Conservation (phyloP, 2,888 invertebrate species). For the Xanthia togata region DNA sequence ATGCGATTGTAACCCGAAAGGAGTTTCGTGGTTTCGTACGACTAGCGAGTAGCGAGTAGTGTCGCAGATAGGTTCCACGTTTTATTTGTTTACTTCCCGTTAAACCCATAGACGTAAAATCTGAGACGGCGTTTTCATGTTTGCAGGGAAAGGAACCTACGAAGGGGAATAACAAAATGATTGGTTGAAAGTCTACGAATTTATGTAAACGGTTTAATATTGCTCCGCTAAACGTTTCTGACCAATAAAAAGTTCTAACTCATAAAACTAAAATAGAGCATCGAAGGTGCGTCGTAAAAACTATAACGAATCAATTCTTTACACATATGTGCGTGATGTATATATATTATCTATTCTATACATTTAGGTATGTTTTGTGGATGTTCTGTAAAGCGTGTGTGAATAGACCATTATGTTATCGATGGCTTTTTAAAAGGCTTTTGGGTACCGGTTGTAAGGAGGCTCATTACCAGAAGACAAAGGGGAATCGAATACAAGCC, state of each 20-base stretch:
- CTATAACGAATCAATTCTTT: slow-evolving; percentile 64
- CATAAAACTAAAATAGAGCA: slow-evolving; percentile 63
- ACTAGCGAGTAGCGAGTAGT: slow-evolving; percentile 63
- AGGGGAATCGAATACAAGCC: slow-evolving; percentile 22
- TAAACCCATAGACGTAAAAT: slow-evolving; percentile 66
- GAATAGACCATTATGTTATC: slow-evolving; percentile 39
- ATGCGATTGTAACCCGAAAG: slow-evolving; percentile 82
- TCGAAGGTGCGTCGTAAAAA: slow-evolving; percentile 64
- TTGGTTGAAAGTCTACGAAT: slow-evolving; percentile 59
- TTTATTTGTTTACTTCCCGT: slow-evolving; percentile 68
- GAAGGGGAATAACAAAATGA: slow-evolving; percentile 56
- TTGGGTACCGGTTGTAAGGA: slow-evolving; percentile 50
- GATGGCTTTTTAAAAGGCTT: slow-evolving; percentile 62
- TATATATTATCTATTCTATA: background rate
- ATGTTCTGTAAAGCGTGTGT: slow-evolving; percentile 29
- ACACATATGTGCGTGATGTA: slow-evolving; percentile 26
- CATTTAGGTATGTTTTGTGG: slow-evolving; percentile 12
- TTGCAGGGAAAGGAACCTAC: slow-evolving; percentile 45
- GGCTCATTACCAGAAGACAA: slow-evolving; percentile 53
- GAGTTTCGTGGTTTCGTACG: slow-evolving; percentile 79
- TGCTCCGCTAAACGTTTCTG: slow-evolving; percentile 57
- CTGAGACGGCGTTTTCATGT: slow-evolving; percentile 51
- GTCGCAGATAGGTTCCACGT: slow-evolving; percentile 57
- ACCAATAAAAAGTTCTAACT: slow-evolving; percentile 61
- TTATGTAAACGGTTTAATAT: slow-evolving; percentile 61